A percentile compares a stretch with the other conserved stretches of the same genome.
Conservation (phyloP, 2,888 invertebrate genomes). For the Mechanitis mazaeus region DNA sequence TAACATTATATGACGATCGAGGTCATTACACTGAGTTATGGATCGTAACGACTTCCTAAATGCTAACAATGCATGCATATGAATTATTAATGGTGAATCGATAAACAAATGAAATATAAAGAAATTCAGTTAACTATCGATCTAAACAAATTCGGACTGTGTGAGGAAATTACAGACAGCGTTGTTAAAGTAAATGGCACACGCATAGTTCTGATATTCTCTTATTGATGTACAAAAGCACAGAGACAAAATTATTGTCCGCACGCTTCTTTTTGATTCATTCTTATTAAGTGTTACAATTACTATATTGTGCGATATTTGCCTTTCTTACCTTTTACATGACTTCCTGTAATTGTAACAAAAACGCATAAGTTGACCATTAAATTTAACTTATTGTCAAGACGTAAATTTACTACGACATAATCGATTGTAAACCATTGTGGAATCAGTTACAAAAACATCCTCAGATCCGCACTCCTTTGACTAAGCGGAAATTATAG, state of each 20-base stretch:
- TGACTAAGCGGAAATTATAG: slow-evolving; percentile 63
- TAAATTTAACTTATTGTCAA: slow-evolving; percentile 27
- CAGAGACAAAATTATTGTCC: too few species aligned
- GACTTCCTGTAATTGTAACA: slow-evolving; percentile 21
- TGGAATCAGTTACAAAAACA: slow-evolving; percentile 52
- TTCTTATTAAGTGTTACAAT: not conserved
- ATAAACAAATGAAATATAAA: slow-evolving; percentile 9
- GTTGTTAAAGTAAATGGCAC: too few species aligned
- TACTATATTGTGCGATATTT: slow-evolving; percentile 39
- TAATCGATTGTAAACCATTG: slow-evolving; percentile 37
- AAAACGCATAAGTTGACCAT: slow-evolving; percentile 38
- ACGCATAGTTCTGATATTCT: too few species aligned
- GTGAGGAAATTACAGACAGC: too few species aligned
- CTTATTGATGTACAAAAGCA: too few species aligned
- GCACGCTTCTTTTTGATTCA: not conserved
- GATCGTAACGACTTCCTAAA: slow-evolving; percentile 53
- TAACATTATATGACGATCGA: not conserved
- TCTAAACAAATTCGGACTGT: too few species aligned
- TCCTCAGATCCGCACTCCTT: slow-evolving; percentile 53
- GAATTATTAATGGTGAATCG: slow-evolving; percentile 50
- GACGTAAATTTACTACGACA: slow-evolving; percentile 55
- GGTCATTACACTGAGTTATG: slow-evolving; percentile 26
- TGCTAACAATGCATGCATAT: slow-evolving; percentile 48
- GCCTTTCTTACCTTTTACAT: slow-evolving; percentile 50
- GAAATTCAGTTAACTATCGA: not conserved